Evolutionary conservation across 2,113 vertebrate species (phyloP), one percentile per base, ranked within the genome.

Genomic region (Megaleporinus macrocephalus): DNA sequence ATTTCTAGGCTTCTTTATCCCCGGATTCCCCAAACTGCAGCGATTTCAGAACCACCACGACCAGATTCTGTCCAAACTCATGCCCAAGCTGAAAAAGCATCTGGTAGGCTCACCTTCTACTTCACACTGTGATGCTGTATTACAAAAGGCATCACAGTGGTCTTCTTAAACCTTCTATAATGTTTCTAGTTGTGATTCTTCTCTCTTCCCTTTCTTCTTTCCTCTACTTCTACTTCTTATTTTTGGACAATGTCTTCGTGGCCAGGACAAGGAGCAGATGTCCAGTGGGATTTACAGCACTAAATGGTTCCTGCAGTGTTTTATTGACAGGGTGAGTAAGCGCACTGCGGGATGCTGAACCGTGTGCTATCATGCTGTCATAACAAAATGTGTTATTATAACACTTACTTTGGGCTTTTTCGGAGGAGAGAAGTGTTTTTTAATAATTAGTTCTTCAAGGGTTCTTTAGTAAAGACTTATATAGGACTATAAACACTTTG

Each of bases 281-380:
- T 96, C 92, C 66, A 93, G 94, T 0, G 96, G 96, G 72, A 96
- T 97, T 87, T 97, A 97, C 89, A 94, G 95, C 27, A 97, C 96
- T 29, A 97, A 97, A 84, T 97, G 96, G 96, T 97, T 98, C 89
- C 91, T 97, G 36, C 96, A 97, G 84, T 98, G 96, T 85, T 98
- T 97, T 89, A 95, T 97, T 29, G 96, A 97, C 91, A 89, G 96
- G 92, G 96, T 97, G 89, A 94, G 95, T 78, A 80, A 77, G 53
- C 82, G 29, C 57, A 84, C n/a, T 26, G n/a, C 41, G 33, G 33
- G 18, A 69, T 18, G 30, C 29, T 61, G 57, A 26, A 26, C 57
- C 57, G 5, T 5, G 2, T 55, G 53, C 53, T 55, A 15, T 51
- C 49, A 51, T 51, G 16, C 16, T 51, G 4, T 10, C 10, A 44